Percentiles rank a stretch among this genome's conserved stretches.
phyloP scores from a whole-genome alignment of 2,888 invertebrate genomes.

The Phortica magna region DNA sequence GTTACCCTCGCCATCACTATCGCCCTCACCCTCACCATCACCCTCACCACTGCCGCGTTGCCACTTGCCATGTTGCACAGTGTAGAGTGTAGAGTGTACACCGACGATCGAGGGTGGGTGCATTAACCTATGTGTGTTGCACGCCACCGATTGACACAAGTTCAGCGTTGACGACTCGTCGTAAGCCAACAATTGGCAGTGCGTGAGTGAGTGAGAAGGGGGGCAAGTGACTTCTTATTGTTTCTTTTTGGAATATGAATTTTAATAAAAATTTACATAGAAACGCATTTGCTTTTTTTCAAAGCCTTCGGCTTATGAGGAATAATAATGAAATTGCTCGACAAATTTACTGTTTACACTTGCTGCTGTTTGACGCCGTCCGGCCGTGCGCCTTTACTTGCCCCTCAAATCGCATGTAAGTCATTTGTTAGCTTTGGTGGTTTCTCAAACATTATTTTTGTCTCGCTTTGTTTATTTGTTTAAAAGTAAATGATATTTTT shows the following conservation, averaged over 20 bases:
- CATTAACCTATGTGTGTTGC: conserved; percentile 17
- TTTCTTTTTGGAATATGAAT: not conserved
- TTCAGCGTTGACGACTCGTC: not conserved
- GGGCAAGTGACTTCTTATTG: no score
- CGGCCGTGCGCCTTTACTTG: not conserved
- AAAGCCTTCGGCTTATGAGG: not conserved
- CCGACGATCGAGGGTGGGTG: not conserved
- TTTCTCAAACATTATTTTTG: not conserved
- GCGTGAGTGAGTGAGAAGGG: no score
- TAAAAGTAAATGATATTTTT: no score
- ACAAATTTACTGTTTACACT: not conserved
- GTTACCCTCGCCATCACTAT: not conserved
- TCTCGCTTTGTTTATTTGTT: not conserved
- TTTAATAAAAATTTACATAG: not conserved
- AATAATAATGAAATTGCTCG: not conserved
- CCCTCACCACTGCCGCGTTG: not conserved
- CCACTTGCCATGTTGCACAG: not conserved
- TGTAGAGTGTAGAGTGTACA: no score
- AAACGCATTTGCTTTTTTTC: not conserved
- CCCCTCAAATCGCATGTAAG: not conserved
- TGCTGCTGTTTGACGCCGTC: not conserved
- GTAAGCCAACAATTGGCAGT: not conserved
- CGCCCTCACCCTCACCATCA: no score
- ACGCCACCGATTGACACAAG: conserved; percentile 2
- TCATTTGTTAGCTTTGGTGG: not conserved